Conservation (phyloP, 37 sponge, comb jelly and placozoan genomes). For the Ephydatia muelleri region DNA sequence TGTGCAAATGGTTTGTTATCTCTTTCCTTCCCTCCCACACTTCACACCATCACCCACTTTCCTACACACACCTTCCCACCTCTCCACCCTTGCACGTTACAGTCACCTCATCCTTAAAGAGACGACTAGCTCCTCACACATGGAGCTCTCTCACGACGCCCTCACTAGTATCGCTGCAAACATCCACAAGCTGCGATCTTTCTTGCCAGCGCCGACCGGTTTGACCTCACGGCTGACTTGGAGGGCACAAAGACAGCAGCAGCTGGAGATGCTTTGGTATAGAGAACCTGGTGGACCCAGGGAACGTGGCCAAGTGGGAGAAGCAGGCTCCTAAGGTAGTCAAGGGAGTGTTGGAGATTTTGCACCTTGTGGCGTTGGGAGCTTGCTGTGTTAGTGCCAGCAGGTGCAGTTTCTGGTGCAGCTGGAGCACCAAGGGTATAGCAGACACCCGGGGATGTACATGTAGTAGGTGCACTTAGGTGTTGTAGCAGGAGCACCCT, state of each 20-base stretch:
- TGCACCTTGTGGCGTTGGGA: too few species aligned
- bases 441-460: too few species aligned
- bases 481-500: too few species aligned
- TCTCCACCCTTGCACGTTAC: background rate
- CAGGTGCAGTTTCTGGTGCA: background rate
- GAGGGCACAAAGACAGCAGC: background rate
- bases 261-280: background rate
- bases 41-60: too few species aligned
- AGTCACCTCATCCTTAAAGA: background rate
- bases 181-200: slow-evolving; percentile 45
- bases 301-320: slow-evolving; percentile 13
- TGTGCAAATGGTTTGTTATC: too few species aligned
- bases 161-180: slow-evolving; percentile 32
- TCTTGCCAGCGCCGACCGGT: slow-evolving; percentile 24
- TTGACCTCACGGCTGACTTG: background rate
- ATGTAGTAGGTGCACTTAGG: background rate
- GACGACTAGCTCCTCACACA: background rate
- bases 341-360: background rate
- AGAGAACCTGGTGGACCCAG: background rate
- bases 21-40: too few species aligned
- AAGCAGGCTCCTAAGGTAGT: slow-evolving; percentile 38
- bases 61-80: too few species aligned
- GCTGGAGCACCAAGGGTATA: background rate
- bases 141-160: background rate
- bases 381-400: background rate